Conservation (phyloP, 2,797 vertebrate genomes). For the Cryptoblepharus egeriae region DNA sequence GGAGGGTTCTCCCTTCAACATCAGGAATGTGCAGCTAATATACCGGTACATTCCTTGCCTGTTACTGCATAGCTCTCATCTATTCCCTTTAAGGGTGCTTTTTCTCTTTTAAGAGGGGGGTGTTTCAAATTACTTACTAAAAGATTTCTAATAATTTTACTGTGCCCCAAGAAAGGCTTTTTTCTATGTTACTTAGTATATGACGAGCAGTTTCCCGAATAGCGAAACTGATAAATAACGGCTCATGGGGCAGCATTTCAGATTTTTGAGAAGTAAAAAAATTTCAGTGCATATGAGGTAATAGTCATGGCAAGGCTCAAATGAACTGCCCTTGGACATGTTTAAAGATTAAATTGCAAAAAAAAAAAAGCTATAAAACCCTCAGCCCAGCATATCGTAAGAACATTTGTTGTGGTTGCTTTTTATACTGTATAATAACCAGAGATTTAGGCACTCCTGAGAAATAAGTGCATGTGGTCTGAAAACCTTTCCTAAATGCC, state of each 20-base stretch:
- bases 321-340: neutral
- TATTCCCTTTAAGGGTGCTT: neutral
- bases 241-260: neutral
- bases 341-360: neutral
- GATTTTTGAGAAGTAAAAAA: neutral
- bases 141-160: neutral
- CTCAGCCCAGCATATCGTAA: neutral
- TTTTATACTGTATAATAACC: neutral
- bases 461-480: neutral
- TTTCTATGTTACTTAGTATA: neutral
- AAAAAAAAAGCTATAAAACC: too few species aligned
- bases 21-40: neutral
- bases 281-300: neutral
- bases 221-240: neutral
- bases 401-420: neutral
- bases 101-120: accelerated
- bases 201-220: neutral
- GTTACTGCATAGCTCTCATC: neutral
- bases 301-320: neutral
- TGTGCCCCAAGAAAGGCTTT: neutral
- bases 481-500: neutral
- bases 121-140: neutral
- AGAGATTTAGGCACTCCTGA: neutral
- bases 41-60: neutral
- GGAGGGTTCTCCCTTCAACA: conserved; percentile 46